phyloP scores from a whole-genome alignment of 2,797 vertebrate species.

The Sebastes iracundus region DNA sequence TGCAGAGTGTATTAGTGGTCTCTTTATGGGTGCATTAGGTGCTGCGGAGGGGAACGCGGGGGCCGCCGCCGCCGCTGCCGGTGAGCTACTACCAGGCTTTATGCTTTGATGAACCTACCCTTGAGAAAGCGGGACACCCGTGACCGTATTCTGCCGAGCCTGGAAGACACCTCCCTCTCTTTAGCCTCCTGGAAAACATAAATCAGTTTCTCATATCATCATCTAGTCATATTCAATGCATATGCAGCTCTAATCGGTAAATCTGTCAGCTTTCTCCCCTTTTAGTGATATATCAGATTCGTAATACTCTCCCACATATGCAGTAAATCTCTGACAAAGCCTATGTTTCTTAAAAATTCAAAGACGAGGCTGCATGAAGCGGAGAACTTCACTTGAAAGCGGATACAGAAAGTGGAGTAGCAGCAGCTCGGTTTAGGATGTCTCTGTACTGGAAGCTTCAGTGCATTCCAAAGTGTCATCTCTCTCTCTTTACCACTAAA shows the following conservation, averaged over 20 bases:
- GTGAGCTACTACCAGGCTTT: constrained; percentile 69
- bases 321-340: constrained; percentile 75
- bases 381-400: constrained; percentile 59
- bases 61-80: constrained; percentile 35
- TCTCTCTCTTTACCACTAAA: constrained; percentile 50
- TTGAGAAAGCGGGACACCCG: constrained; percentile 77
- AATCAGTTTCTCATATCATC: constrained; percentile 84
- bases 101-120: constrained; percentile 83
- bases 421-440: constrained; percentile 32
- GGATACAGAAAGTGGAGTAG: constrained; percentile 24
- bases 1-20: constrained; percentile 77
- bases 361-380: constrained; percentile 34
- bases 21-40: constrained; percentile 80
- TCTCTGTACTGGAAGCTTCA: constrained; percentile 39
- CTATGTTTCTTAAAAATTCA: constrained; percentile 66
- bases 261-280: constrained; percentile 76
- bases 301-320: constrained; percentile 73
- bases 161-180: constrained; percentile 69
- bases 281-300: constrained; percentile 77
- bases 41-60: constrained; percentile 65
- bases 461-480: constrained; percentile 56
- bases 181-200: constrained; percentile 80
- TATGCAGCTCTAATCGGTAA: constrained; percentile 81
- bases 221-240: constrained; percentile 84
- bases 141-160: constrained; percentile 65